A percentile compares a stretch with the other conserved stretches of the same genome.
Conservation (phyloP, 1,140 invertebrate genomes). For the Eufriesea mexicana region DNA sequence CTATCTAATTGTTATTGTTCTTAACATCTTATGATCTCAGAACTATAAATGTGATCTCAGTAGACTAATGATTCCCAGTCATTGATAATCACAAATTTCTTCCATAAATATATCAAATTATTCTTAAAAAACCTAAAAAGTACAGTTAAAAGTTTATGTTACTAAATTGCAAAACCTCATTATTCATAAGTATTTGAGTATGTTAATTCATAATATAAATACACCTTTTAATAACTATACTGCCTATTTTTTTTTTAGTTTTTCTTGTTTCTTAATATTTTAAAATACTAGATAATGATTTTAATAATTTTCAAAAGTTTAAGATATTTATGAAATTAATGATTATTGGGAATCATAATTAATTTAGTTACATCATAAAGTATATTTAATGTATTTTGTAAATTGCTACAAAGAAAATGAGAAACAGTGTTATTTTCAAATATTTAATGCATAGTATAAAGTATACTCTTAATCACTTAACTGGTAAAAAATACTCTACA, state of each 20-base stretch:
- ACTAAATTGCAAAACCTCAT: neutral
- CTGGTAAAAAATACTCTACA: neutral
- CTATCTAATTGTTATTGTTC: conserved; percentile 24
- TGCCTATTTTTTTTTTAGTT: no score
- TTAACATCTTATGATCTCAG: conserved; percentile 31
- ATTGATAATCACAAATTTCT: neutral
- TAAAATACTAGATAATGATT: neutral
- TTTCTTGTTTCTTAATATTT: neutral
- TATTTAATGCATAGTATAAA: neutral
- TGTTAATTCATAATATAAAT: neutral
- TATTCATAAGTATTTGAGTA: neutral
- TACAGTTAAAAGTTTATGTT: neutral
- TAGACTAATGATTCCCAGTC: conserved; percentile 24
- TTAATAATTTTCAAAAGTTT: neutral
- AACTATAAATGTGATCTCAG: conserved; percentile 35
- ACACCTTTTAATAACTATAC: neutral
- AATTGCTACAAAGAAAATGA: conserved; percentile 7
- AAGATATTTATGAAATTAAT: neutral
- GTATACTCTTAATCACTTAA: conserved; percentile 7
- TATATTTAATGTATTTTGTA: conserved; percentile 34
- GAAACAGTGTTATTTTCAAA: conserved; percentile 29
- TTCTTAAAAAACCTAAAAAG: neutral
- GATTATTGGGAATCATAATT: conserved; percentile 27
- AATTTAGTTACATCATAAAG: neutral
- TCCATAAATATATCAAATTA: conserved; percentile 5